phyloP scores from a whole-genome alignment of 2,113 vertebrate species.

The Mola mola region DNA sequence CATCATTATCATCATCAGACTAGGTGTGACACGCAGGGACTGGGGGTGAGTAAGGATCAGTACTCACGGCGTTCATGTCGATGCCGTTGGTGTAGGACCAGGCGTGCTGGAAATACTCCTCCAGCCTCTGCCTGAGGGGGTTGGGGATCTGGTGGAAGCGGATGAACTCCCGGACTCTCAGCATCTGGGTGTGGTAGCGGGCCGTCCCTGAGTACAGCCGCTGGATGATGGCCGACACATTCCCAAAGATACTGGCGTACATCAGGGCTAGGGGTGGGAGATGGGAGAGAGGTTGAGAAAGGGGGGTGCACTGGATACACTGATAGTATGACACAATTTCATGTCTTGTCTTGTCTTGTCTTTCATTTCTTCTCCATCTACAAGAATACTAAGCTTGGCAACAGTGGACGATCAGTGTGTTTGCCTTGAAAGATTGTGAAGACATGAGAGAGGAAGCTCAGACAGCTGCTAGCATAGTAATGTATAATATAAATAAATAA shows the following conservation, averaged over 20 bases:
- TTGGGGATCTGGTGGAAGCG: constrained; percentile 91
- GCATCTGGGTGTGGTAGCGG: constrained; percentile 92
- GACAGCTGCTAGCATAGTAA: too few species aligned
- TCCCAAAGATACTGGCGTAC: constrained; percentile 93
- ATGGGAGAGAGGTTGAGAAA: neutral
- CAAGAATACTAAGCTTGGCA: too few species aligned
- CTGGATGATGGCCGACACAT: constrained; percentile 92
- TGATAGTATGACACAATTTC: too few species aligned
- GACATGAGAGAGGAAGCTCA: too few species aligned
- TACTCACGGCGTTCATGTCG: constrained; percentile 89
- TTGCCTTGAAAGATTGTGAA: too few species aligned
- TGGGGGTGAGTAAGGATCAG: neutral
- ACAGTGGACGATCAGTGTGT: too few species aligned
- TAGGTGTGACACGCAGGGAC: constrained; percentile 8
- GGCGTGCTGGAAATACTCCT: constrained; percentile 90
- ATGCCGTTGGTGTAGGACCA: constrained; percentile 92
- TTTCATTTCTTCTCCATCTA: too few species aligned
- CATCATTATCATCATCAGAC: constrained; percentile 6
- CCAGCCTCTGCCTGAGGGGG: constrained; percentile 86
- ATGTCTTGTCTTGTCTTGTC: too few species aligned
- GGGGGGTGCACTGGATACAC: too few species aligned
- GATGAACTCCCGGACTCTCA: constrained; percentile 87
- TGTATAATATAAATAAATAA: too few species aligned
- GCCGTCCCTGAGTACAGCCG: constrained; percentile 89
- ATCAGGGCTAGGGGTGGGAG: constrained; percentile 82